Conservation (phyloP, 2,797 vertebrate genomes). For the Anas capensis region DNA sequence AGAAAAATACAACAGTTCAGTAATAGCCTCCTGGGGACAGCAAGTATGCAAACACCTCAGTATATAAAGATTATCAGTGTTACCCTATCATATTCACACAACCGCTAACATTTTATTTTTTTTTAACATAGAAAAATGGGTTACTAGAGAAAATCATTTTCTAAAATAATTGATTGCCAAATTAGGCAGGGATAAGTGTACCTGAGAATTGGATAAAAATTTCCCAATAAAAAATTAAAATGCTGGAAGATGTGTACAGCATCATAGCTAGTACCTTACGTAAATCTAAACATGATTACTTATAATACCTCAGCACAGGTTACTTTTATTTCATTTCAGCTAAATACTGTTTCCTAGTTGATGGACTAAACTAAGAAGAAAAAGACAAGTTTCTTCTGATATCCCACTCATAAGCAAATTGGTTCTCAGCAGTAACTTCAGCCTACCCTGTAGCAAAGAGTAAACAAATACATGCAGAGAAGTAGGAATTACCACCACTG, state of each 20-base stretch:
- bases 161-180: not conserved
- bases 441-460: fast-evolving
- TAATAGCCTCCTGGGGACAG: not conserved
- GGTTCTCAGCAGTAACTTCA: not conserved
- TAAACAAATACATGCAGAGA: fast-evolving
- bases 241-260: not conserved
- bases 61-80: not conserved
- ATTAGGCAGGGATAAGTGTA: not conserved
- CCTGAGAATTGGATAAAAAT: not conserved
- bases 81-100: not conserved
- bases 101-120: not conserved
- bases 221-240: not conserved
- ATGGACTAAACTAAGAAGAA: not conserved
- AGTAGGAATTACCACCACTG: not conserved
- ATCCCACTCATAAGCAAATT: not conserved
- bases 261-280: not conserved
- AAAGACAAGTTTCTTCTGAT: not conserved
- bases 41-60: not conserved
- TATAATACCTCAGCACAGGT: not conserved
- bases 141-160: not conserved
- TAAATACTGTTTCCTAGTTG: not conserved
- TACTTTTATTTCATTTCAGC: not conserved
- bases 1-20: not conserved
- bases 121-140: not conserved
- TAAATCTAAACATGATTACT: not conserved